These are phyloP conservation scores for Dicyrtomina minuta DNA, from an alignment of 2,888 invertebrate genomes.

Conservation along the genomic window DNA sequence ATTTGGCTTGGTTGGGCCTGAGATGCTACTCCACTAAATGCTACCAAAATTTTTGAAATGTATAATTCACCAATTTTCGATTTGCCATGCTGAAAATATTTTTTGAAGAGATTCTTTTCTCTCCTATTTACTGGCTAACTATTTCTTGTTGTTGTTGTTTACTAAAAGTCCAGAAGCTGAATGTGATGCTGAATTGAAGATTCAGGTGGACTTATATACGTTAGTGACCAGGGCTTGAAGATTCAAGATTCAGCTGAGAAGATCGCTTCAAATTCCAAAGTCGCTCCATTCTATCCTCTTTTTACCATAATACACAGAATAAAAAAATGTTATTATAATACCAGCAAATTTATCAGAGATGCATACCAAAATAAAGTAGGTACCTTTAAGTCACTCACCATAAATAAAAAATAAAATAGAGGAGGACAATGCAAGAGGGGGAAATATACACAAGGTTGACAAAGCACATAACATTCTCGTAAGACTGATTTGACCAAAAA, in stretches of 20 bases:
- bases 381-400: constrained; percentile 9
- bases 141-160: neutral
- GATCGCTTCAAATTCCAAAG: constrained; percentile 1
- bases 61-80: constrained; percentile 15
- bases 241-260: neutral
- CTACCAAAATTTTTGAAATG: neutral
- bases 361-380: neutral
- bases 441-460: too few species aligned
- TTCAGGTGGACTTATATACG: constrained; percentile 13
- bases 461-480: too few species aligned
- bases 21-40: neutral
- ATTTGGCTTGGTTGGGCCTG: too few species aligned
- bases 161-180: constrained; percentile 3
- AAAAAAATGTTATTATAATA: neutral
- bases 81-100: constrained; percentile 13
- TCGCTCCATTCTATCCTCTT: neutral
- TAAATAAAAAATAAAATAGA: neutral
- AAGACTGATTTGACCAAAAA: too few species aligned
- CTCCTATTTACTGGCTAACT: too few species aligned
- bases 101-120: neutral
- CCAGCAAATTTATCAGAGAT: neutral
- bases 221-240: neutral
- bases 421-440: neutral
- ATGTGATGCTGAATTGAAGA: neutral
- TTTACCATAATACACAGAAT: too few species aligned